Evolutionary conservation across 2,797 vertebrate species (phyloP).

Genomic region (Leucoraja ocellata): DNA sequence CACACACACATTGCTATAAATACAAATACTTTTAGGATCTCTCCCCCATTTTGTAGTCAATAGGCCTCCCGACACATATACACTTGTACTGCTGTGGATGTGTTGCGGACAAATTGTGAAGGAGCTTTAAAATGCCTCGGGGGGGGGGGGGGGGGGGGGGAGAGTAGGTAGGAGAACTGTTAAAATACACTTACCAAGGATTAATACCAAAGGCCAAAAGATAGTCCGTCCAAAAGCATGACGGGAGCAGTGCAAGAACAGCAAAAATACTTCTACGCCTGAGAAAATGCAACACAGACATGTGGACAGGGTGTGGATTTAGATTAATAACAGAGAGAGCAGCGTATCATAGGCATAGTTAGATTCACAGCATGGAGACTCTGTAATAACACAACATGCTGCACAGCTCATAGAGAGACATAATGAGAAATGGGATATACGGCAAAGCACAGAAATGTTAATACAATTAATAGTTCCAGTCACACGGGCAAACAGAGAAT

Average conservation of each 20-base stretch:
- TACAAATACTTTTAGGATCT: not conserved
- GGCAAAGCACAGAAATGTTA: constrained; percentile 27
- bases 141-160: too few relatives aligned
- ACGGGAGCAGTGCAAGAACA: constrained; percentile 98
- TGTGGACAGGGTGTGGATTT: constrained; percentile 63
- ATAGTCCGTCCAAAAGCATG: constrained; percentile 99
- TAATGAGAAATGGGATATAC: constrained; percentile 7
- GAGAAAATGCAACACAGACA: constrained; percentile 69
- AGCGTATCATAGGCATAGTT: constrained; percentile 40
- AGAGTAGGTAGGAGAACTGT: not conserved
- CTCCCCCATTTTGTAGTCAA: not conserved
- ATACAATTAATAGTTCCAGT: constrained; percentile 29
- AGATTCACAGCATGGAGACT: not conserved
- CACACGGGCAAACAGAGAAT: not conserved
- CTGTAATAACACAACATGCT: constrained; percentile 15
- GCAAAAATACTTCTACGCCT: constrained; percentile 99
- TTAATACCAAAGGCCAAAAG: constrained; percentile 99
- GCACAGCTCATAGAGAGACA: constrained; percentile 5
- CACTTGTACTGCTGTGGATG: too few relatives aligned
- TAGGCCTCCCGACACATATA: not conserved
- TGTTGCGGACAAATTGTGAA: too few relatives aligned
- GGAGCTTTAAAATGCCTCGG: constrained; percentile 17
- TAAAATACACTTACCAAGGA: constrained; percentile 88
- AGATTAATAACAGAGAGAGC: constrained; percentile 52
- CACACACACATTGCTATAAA: not conserved